These are phyloP conservation scores for Menura novaehollandiae DNA, from an alignment of 2,113 vertebrate species.

Conservation along the genomic window DNA sequence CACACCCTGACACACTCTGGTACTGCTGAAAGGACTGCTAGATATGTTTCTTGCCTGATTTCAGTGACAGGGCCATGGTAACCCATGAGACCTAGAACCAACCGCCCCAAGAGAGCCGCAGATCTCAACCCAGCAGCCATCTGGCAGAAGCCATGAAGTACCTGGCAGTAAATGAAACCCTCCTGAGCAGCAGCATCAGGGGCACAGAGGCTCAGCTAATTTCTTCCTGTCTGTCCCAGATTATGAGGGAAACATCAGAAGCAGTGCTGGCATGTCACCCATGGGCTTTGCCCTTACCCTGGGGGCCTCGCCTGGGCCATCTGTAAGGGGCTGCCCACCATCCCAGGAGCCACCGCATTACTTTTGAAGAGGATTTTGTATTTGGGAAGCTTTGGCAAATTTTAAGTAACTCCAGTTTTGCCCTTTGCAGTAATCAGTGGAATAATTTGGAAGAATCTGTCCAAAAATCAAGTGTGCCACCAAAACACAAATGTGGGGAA, in stretches of 20 bases:
- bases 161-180: neutral
- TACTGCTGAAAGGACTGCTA: neutral
- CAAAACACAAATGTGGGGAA: neutral
- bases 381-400: neutral
- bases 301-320: rapidly evolving
- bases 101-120: neutral
- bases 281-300: neutral
- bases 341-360: neutral
- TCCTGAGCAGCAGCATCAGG: neutral
- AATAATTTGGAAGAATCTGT: neutral
- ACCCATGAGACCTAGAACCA: neutral
- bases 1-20: neutral
- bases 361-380: neutral
- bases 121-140: neutral
- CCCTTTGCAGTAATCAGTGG: neutral
- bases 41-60: neutral
- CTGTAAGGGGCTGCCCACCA: neutral
- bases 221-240: neutral
- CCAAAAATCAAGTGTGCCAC: neutral
- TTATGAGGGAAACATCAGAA: rapidly evolving
- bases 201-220: neutral
- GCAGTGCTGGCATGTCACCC: neutral
- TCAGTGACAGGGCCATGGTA: rapidly evolving
- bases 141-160: neutral
- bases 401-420: neutral